Base-by-base conservation (phyloP, 2,113 vertebrate genomes). In the Lepus europaeus region DNA sequence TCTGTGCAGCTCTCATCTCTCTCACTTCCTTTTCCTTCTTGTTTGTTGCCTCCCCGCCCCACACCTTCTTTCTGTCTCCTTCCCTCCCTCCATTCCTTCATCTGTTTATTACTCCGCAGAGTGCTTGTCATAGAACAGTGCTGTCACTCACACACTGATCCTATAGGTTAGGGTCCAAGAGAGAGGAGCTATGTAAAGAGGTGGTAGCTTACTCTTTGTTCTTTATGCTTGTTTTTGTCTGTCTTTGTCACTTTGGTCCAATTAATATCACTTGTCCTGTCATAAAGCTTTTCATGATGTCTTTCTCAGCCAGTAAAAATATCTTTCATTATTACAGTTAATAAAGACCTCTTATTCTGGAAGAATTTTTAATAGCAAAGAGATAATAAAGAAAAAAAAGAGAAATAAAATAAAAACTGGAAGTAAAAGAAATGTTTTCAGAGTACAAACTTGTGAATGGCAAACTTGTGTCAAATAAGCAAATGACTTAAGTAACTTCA, bases 251-350 rank as follows among this genome's bases (percentile, higher is more conserved):
- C 36, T 66, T 92, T 31, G 70, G 86, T 89, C 45, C 64, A 33
- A 81, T 83, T 87, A 66, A 33, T 72, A 87, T 77, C 56, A 19
- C 6, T 74, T 45, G 20, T 25, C 56, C 63, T 95, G 20, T 76
- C 22, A 39, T 73, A 33, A 91, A 45, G 33, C 16, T 1, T 59
- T 84, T 63, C 31, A 63, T 84, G 36, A 51, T 74, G 9, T 0
- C 10, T 79, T 94, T 96, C 87, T 80, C 73, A 89, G 49, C 19
- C 68, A 80, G 31, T 91, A 74, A 88, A 64, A 87, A 33, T 69
- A 11, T 61, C 64, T 83, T 84, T 87, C n/a, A 51, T 61, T 85
- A 25, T 36, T 11, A 64, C n/a, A 74, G 33, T 31, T 81, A 17
- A 51, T 64, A 85, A 87, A 91, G n/a, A 69, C 17, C 25, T 84